Evolutionary conservation across 2,113 vertebrate genomes (phyloP), one percentile per base, ranked within the genome.

Genomic region (Lota lota): DNA sequence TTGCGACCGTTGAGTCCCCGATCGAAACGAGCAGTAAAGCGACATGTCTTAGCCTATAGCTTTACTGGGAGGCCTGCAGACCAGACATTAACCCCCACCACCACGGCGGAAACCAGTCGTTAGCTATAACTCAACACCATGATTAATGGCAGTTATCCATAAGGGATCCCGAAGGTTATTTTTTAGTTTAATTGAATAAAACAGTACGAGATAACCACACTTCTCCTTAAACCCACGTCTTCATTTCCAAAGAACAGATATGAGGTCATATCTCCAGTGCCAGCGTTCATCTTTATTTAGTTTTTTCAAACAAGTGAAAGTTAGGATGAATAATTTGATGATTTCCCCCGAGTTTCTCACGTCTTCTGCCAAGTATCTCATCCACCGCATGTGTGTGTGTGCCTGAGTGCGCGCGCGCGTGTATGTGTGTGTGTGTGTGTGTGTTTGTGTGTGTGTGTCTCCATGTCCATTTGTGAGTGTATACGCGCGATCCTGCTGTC

Each of bases 21-120:
- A 33, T 33, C 28, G 28, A 33, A 33, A 4, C 28, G 12, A 47
- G 40, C 40, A 47, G 10, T 14, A 14, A 10, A 14, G 40, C 10
- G 40, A 14, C 40, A 5, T 47, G 40, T 47, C 40, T 33, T 33
- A 6, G 28, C 28, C 28, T 33, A 33, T 33, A 33, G 70, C 24
- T 58, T 18, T 28, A 47, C 63, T 50, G 57, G 68, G 22, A 61
- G 36, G 61, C 12, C 54, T 68, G 53, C 63, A 57, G 10, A 47
- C 11, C 51, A 1, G 24, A 57, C 61, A 72, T 66, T 70, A 72
- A 67, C 77, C 54, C 60, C 74, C 81, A 79, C 82, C 75, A 79
- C 84, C 71, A 82, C 72, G 12, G 72, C 82, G 83, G 83, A 86
- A 88, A 82, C 86, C 71, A 66, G 79, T 76, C 47, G 73, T 82